phyloP scores from a whole-genome alignment of 2,113 vertebrate species.

The Boulengerochromis microlepis region DNA sequence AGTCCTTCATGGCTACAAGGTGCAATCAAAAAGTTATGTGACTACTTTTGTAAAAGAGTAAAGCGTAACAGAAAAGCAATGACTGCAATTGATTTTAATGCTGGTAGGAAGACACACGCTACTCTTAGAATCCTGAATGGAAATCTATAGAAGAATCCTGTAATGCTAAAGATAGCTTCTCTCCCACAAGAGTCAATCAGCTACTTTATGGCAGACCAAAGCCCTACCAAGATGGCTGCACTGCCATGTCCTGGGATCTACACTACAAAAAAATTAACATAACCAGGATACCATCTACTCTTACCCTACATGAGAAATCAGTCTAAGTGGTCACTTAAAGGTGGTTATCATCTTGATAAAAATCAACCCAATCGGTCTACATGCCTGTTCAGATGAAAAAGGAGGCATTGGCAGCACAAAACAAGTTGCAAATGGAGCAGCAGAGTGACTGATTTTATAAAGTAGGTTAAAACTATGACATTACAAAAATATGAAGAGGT shows the following conservation, averaged over 20 bases:
- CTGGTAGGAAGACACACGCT: background rate
- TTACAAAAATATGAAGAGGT: background rate
- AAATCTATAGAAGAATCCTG: background rate
- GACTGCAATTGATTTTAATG: background rate
- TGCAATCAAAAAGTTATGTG: background rate
- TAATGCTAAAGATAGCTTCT: background rate
- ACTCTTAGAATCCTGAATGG: background rate
- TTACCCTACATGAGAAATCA: background rate
- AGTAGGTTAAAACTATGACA: background rate
- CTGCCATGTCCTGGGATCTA: background rate
- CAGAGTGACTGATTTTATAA: background rate
- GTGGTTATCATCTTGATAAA: background rate
- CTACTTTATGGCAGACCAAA: background rate
- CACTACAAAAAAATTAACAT: background rate
- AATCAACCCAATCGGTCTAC: background rate
- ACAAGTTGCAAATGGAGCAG: background rate
- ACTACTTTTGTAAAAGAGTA: background rate
- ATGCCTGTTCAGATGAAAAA: background rate
- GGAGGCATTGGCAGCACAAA: background rate
- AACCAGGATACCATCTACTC: background rate
- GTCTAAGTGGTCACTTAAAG: background rate
- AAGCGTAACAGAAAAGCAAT: background rate
- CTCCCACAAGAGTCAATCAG: background rate
- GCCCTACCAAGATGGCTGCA: background rate
- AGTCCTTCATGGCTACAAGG: background rate